A percentile compares a stretch with the other conserved stretches of the same genome.
Evolutionary conservation across 2,888 invertebrate genomes (phyloP).

Genomic region (Conus canariensis): DNA sequence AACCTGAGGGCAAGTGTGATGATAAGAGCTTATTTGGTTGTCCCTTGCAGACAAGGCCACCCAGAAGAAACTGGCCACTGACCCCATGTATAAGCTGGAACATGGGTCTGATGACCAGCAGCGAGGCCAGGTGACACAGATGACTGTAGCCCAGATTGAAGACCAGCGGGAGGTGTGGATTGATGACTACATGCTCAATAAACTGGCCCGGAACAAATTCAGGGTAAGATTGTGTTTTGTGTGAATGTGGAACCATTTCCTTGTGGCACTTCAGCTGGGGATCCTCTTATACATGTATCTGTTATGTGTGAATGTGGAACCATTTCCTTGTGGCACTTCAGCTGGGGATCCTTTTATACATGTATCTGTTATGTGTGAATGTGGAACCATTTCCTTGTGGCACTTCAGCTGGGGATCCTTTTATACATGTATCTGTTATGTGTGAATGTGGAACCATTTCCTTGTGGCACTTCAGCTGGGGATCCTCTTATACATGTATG

Average conservation of each 20-base stretch:
- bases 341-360: too few species aligned
- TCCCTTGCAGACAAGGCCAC: slow-evolving; percentile 84
- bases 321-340: too few species aligned
- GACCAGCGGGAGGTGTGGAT: slow-evolving; percentile 90
- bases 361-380: not conserved
- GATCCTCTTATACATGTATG: too few species aligned
- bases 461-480: too few species aligned
- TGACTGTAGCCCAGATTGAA: slow-evolving; percentile 85
- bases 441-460: not conserved
- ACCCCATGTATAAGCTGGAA: slow-evolving; percentile 98
- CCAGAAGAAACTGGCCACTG: slow-evolving; percentile 92
- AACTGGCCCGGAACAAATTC: slow-evolving; percentile 89
- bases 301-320: not conserved
- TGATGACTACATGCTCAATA: slow-evolving; percentile 96
- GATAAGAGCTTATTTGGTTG: too few species aligned
- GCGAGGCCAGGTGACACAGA: slow-evolving; percentile 62
- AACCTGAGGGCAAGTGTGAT: too few species aligned
- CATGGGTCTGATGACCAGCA: slow-evolving; percentile 89
- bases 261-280: too few species aligned
- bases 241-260: not conserved
- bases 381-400: not conserved
- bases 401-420: too few species aligned
- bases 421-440: too few species aligned
- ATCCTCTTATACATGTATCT: too few species aligned
- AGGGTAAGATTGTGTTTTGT: slow-evolving; percentile 83